Evolutionary conservation across 2,113 vertebrate genomes (phyloP), one percentile per base, ranked within the genome.

Genomic region (Calypte anna): DNA sequence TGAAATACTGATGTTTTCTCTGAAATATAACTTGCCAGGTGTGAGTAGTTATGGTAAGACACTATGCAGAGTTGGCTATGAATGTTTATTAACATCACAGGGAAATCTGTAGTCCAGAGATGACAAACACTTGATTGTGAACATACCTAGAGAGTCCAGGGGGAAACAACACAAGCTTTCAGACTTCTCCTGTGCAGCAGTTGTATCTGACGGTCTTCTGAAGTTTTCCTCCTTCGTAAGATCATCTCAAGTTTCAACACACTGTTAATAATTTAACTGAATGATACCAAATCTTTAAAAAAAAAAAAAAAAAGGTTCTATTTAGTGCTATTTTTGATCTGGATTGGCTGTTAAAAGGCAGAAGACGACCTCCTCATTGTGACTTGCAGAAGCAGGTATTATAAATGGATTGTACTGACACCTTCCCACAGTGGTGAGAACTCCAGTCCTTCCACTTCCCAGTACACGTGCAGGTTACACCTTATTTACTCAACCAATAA

Each of bases 31-130:
- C 20, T 28, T 43, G 43, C 25, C 53, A 46, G 12, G 6, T 9
- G 14, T 20, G 40, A 73, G 2, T n/a, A 43, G 30, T 18, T 25
- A 79, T 46, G 82, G 22, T 92, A 59, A 86, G 86, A 96, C 90
- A 61, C 87, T 67, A 3, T 58, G 61, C 67, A 82, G 53, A 59
- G 87, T 64, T 93, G 91, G 81, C 91, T 84, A 51, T 53, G 63
- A 84, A 81, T 31, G 24, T 95, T 96, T 92, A 96, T 95, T 96
- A 76, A 79, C 79, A 75, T 30, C 23, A 14, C 61, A 58, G 28
- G 64, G 95, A 54, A 82, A 90, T 64, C 82, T 48, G 50, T 46
- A 76, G 51, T 63, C 80, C 88, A 88, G 76, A 91, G 90, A 73
- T 80, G 86, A 91, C 82, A 82, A 79, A 62, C 88, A 59, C 4